A percentile compares a stretch with the other conserved stretches of the same genome.
Evolutionary conservation across 2,113 vertebrate genomes (phyloP).

Genomic region (Chloebia gouldiae): DNA sequence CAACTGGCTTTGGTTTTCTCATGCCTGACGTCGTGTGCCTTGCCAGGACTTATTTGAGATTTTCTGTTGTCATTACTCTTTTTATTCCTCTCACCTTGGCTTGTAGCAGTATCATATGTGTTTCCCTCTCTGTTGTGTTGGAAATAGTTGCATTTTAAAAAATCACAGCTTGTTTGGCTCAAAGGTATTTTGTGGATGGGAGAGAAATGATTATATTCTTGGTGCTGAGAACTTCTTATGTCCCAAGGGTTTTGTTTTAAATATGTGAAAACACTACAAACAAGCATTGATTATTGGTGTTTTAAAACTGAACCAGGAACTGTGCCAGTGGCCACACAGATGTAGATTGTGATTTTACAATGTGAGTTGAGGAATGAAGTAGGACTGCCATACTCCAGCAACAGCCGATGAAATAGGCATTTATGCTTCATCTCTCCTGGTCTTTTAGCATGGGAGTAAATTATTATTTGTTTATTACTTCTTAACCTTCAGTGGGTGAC

Average conservation of each 20-base stretch:
- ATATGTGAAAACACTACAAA: neutral
- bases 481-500: conserved; percentile 25
- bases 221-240: neutral
- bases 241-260: conserved; percentile 7
- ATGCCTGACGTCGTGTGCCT: rapidly evolving
- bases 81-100: neutral
- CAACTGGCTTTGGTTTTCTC: conserved; percentile 23
- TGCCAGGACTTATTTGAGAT: neutral
- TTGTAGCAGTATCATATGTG: neutral
- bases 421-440: conserved; percentile 23
- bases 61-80: neutral
- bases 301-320: conserved; percentile 4
- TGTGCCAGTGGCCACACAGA: conserved; percentile 15
- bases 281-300: neutral
- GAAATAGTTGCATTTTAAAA: neutral
- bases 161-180: neutral
- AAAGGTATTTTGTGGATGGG: neutral
- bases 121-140: neutral
- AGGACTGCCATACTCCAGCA: neutral
- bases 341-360: conserved; percentile 1
- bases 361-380: neutral
- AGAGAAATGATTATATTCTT: neutral
- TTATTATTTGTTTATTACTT: conserved; percentile 46
- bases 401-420: neutral
- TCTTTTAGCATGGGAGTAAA: conserved; percentile 18